These are phyloP conservation scores for Megathymus violae DNA, from an alignment of 1,140 invertebrate species.

Conservation along the genomic window DNA sequence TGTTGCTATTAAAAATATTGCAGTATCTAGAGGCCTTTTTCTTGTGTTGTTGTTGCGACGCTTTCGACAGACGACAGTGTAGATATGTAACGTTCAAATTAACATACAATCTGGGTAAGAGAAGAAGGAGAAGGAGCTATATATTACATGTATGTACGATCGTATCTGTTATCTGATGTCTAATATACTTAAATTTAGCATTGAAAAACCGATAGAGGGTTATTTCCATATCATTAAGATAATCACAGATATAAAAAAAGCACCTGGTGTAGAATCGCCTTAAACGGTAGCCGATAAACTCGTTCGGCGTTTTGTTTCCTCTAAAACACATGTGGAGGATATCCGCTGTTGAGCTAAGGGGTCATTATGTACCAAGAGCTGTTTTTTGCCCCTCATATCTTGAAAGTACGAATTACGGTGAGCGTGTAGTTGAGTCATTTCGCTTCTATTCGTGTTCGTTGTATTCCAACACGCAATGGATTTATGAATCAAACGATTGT, in stretches of 20 bases:
- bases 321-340: conserved; percentile 75
- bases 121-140: too few relatives aligned
- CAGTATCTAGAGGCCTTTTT: too few relatives aligned
- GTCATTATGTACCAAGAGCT: conserved; percentile 71
- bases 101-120: too few relatives aligned
- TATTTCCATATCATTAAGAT: conserved; percentile 4
- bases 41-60: too few relatives aligned
- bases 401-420: conserved; percentile 22
- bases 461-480: not conserved
- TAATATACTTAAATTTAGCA: not conserved
- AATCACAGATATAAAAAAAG: not conserved
- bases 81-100: too few relatives aligned
- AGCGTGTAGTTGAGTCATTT: not conserved
- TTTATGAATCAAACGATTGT: not conserved
- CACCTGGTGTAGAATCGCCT: conserved; percentile 5
- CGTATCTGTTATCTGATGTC: not conserved
- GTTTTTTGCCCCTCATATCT: conserved; percentile 49
- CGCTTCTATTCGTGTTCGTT: not conserved
- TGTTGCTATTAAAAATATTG: too few relatives aligned
- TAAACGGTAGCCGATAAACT: conserved; percentile 68
- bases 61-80: too few relatives aligned
- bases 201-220: not conserved
- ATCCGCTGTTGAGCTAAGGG: conserved; percentile 71
- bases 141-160: not conserved
- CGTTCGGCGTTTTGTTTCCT: conserved; percentile 59